Evolutionary conservation across 1,140 invertebrate genomes (phyloP).

Genomic region (Atta cephalotes): DNA sequence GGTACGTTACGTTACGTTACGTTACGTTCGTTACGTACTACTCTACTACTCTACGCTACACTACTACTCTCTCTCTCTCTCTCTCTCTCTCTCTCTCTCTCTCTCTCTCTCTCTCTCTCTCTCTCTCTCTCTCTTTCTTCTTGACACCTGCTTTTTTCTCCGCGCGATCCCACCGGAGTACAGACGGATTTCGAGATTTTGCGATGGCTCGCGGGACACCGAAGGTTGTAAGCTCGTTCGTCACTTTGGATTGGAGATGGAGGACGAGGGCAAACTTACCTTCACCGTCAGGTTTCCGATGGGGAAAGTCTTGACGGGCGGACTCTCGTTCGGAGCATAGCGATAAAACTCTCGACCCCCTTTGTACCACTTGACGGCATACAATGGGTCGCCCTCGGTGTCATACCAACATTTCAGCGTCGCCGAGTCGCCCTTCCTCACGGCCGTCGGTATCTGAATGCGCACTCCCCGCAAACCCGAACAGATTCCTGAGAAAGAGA

Average conservation of each 20-base stretch:
- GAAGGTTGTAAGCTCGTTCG: constrained; percentile 25
- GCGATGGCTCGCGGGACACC: constrained; percentile 18
- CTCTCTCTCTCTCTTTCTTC: not conserved
- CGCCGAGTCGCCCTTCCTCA: constrained; percentile 90
- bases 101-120: too few species aligned
- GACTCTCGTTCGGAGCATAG: constrained; percentile 87
- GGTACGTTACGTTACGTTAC: too few species aligned
- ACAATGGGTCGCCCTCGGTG: constrained; percentile 91
- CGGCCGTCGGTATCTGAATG: constrained; percentile 90
- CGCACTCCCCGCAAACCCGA: constrained; percentile 88
- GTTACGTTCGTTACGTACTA: too few species aligned
- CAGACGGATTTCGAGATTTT: constrained; percentile 50
- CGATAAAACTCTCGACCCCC: constrained; percentile 90
- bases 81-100: too few species aligned
- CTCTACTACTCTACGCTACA: too few species aligned
- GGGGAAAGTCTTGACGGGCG: constrained; percentile 87
- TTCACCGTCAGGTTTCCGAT: constrained; percentile 87
- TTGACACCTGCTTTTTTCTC: constrained; percentile 25
- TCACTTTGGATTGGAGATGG: not conserved
- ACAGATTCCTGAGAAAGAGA: constrained; percentile 82
- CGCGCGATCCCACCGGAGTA: not conserved
- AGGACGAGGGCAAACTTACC: constrained; percentile 84
- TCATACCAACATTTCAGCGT: constrained; percentile 92
- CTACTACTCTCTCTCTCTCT: too few species aligned
- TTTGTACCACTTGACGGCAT: constrained; percentile 95